phyloP scores from a whole-genome alignment of 2,113 vertebrate genomes.

The Chlorodrepanis virens region DNA sequence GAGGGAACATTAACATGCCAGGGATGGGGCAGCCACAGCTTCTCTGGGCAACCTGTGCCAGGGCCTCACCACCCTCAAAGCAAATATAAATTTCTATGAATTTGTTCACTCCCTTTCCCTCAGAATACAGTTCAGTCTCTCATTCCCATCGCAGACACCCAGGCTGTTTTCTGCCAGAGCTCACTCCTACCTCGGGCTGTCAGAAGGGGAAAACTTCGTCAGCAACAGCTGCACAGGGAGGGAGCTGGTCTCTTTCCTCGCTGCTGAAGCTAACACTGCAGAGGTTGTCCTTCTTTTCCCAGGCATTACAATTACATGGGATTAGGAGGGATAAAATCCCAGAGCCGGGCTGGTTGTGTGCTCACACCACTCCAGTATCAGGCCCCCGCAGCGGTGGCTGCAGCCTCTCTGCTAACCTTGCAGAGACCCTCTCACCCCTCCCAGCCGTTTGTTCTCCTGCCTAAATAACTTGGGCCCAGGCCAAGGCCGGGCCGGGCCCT shows the following conservation, averaged over 20 bases:
- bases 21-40: neutral
- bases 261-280: neutral
- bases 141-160: neutral
- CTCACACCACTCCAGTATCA: neutral
- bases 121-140: neutral
- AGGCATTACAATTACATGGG: neutral
- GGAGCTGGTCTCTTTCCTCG: neutral
- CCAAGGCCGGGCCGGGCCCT: no score
- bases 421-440: neutral
- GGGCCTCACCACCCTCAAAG: neutral
- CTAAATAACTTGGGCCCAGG: neutral
- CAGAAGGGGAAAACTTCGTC: neutral
- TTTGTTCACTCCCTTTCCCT: neutral
- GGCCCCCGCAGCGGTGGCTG: accelerated
- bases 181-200: neutral
- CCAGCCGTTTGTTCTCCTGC: neutral
- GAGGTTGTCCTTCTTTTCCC: neutral
- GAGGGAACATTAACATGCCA: neutral
- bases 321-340: neutral
- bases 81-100: neutral
- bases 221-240: neutral
- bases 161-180: neutral
- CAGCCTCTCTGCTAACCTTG: neutral
- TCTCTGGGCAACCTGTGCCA: neutral
- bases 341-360: accelerated